Base-by-base conservation (phyloP, 1,140 invertebrate species). In the Episyrphus balteatus region DNA sequence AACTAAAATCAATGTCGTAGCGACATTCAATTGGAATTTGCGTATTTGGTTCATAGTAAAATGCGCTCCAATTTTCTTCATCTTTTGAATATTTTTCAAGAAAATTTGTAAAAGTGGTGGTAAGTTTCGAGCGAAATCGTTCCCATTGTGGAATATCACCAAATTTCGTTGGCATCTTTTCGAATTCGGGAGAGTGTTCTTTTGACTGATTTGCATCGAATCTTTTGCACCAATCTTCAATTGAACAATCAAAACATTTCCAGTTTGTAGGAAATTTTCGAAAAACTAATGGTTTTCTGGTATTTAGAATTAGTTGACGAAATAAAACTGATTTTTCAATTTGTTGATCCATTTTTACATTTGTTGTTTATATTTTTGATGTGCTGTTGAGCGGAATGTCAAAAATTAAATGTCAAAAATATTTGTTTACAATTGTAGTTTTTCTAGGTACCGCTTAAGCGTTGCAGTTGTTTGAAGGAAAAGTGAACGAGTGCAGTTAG, bases 131-230 rank as follows among this genome's bases (percentile, higher is more conserved):
- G 56, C 83, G 81, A 44, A 75, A 71, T 34, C 77, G 72, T 69
- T 91, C 87, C 86, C 86, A 91, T 58, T 84, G 82, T 1, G 86
- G 85, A 46, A 76, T 67, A 68, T 80, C 59, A 58, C 40, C 66
- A 47, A 56, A 69, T 49, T 54, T 56, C 55, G 54, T 55, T 49
- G 37, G 53, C 67, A 61, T 73, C 50, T 51, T 61, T 64, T 53
- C 74, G 51, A 77, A 77, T 8, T 21, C 34, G 7, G 68, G 62
- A 54, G 70, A 51, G 50, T 55, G 56, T 19, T 21, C 32, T 12
- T 12, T 7, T 10, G 14, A 31, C 9, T 37, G 12, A 48, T 66
- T 65, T 13, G 60, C 51, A 37, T 70, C 70, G 51, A 73, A 73
- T 30, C 63, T 53, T n/a, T 62, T 49, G 47, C 62, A 67, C 75